Evolutionary conservation across 2,888 invertebrate species (phyloP), one percentile per base, ranked within the genome.

Genomic region (Phania funesta): DNA sequence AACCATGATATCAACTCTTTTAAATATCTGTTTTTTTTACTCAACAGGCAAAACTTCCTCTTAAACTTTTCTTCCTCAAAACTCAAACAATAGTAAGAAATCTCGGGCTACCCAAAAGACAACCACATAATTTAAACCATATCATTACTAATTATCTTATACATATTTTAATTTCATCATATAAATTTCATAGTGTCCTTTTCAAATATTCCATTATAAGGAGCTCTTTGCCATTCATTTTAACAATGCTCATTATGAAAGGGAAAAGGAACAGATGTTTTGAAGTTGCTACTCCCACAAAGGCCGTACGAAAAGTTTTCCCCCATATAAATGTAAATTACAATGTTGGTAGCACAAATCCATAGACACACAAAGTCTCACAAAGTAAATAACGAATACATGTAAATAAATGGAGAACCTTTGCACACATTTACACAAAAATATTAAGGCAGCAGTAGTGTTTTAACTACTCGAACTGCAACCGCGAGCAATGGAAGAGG

Each of bases 231-330:
- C 73, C 65, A 79, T 52, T 73, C 32, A 58, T 46, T 48, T 32
- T 5, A 79, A 65, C 41, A 71, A 65, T 65, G n/a, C 56, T 65
- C 29, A 50, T 71, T 64, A 32, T 18, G 50, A 41, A 41, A 68
- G n/a, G 35, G 71, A 67, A 77, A 71, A 67, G 64, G 20, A 64
- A 68, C 81, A 81, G 81, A 81, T 81, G 81, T 81, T 81, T 76
- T 56, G 48, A 67, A 73, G 46, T 76, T 71, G 7, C 20, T 44
- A 44, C 52, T 41, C 26, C 38, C 56, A 32, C 71, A 48, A 26
- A 70, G 54, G n/a, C 6, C 29, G 41, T n/a, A 22, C 2, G 24
- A 26, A 64, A 58, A 67, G 22, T 20, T 22, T 9, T 5, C 41
- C n/a, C 74, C 44, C 46, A 0, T 38, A 46, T 62, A 46, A 70